These are phyloP conservation scores for Collichthys lucidus DNA, from an alignment of 2,113 vertebrate genomes.

Conservation along the genomic window DNA sequence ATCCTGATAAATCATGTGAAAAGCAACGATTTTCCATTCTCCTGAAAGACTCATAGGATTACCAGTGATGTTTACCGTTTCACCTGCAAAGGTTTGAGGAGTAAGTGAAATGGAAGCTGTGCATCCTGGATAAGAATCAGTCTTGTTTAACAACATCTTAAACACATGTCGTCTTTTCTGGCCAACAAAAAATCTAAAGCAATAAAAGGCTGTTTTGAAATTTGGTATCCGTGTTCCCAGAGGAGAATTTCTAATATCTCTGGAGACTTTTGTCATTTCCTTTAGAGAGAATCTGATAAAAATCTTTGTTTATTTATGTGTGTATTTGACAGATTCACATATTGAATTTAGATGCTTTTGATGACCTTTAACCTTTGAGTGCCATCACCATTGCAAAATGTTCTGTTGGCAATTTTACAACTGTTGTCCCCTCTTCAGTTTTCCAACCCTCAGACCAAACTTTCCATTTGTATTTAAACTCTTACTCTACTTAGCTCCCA, in stretches of 20 bases:
- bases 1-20: not conserved
- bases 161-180: not conserved
- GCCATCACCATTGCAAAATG: too few relatives aligned
- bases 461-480: too few relatives aligned
- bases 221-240: not conserved
- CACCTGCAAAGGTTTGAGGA: not conserved
- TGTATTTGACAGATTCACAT: not conserved
- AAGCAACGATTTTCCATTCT: not conserved
- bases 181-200: not conserved
- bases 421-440: not conserved
- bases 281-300: not conserved
- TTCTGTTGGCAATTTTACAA: not conserved
- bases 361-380: not conserved
- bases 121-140: not conserved
- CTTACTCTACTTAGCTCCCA: too few relatives aligned
- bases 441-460: not conserved
- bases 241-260: not conserved
- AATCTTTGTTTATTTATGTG: not conserved
- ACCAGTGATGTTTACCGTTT: not conserved
- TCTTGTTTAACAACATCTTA: not conserved
- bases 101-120: not conserved
- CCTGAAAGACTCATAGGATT: too few relatives aligned
- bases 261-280: conserved; percentile 3
- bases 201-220: conserved; percentile 6
- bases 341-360: not conserved